Evolutionary conservation across 2,888 invertebrate genomes (phyloP), one percentile per base, ranked within the genome.

Genomic region (Aleiodes testaceus): DNA sequence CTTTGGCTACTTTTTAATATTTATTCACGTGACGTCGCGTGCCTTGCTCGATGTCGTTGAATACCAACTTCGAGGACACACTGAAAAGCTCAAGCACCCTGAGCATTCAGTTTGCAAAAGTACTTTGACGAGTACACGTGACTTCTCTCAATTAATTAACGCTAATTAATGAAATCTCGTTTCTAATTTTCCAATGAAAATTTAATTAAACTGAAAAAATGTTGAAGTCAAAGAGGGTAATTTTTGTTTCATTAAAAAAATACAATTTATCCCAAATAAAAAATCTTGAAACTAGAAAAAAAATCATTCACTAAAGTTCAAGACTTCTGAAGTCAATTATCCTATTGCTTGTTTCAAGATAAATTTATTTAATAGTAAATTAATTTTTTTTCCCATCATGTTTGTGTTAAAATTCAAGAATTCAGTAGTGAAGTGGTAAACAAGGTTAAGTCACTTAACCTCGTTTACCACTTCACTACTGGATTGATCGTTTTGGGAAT

Each of bases 171-270:
- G 14, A 44, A 20, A n/a, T 53, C 7, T 61, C 36, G 12, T 2
- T 36, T 9, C 3, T 7, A n/a, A 63, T 20, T 45, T 45, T 1
- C 7, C 4, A 16, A 16, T 47, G 14, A 45, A 11, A 11, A n/a
- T 20, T 20, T 20, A 6, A 53, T 22, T 49, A 14, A 6, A 59
- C 30, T 44, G 36, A 7, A 12, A 74, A 74, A 73, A 84, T 85
- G 84, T 75, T 84, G 75, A 77, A 79, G 3, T 70, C 78, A 49
- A 80, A 75, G 75, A 81, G 81, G 80, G 84, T 84, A 79, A 44
- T 30, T 26, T 2, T 3, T 26, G 26, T 1, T 26, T 26, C n/a
- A n/a, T n/a, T n/a, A n/a, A n/a, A n/a, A n/a, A n/a, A n/a, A n/a
- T n/a, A n/a, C n/a, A n/a, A n/a, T n/a, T n/a, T n/a, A n/a, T n/a